A percentile compares a stretch with the other conserved stretches of the same genome.
Evolutionary conservation across 2,888 invertebrate genomes (phyloP).

Genomic region (Cerceris rybyensis): DNA sequence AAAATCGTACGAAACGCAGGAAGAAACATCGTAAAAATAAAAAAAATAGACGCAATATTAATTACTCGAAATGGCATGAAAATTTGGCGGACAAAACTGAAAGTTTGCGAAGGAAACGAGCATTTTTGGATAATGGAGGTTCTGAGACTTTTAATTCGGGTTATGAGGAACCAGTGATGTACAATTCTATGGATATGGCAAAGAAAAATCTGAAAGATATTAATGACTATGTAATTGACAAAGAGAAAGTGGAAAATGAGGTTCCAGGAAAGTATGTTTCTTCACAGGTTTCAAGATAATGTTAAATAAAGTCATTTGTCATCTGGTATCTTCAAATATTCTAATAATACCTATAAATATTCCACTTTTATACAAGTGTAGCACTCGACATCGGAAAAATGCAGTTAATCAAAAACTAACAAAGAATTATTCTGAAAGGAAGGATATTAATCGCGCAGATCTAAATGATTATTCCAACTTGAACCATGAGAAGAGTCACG

Average conservation of each 20-base stretch:
- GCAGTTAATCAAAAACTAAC: no score
- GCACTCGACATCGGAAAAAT: not conserved
- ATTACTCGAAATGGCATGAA: slow-evolving; percentile 41
- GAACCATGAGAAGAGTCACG: not conserved
- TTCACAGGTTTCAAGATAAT: not conserved
- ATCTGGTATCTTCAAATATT: not conserved
- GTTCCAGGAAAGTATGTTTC: slow-evolving; percentile 21
- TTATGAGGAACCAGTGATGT: slow-evolving; percentile 66
- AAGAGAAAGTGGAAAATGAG: not conserved
- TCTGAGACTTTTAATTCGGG: slow-evolving; percentile 51
- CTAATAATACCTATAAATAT: not conserved
- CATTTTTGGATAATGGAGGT: slow-evolving; percentile 49
- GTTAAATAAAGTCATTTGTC: not conserved
- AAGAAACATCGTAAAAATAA: slow-evolving; percentile 35
- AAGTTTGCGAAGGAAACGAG: slow-evolving; percentile 63
- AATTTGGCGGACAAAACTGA: slow-evolving; percentile 53
- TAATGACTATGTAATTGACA: not conserved
- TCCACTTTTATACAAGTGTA: slow-evolving; percentile 21
- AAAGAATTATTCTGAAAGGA: not conserved
- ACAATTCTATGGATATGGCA: slow-evolving; percentile 43
- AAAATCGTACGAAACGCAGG: slow-evolving; percentile 22
- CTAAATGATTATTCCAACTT: not conserved
- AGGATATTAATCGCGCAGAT: not conserved
- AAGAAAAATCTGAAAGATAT: slow-evolving; percentile 4
- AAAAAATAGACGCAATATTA: slow-evolving; percentile 39